Base-by-base conservation (phyloP, 2,113 vertebrate species). In the Apodemus sylvaticus region DNA sequence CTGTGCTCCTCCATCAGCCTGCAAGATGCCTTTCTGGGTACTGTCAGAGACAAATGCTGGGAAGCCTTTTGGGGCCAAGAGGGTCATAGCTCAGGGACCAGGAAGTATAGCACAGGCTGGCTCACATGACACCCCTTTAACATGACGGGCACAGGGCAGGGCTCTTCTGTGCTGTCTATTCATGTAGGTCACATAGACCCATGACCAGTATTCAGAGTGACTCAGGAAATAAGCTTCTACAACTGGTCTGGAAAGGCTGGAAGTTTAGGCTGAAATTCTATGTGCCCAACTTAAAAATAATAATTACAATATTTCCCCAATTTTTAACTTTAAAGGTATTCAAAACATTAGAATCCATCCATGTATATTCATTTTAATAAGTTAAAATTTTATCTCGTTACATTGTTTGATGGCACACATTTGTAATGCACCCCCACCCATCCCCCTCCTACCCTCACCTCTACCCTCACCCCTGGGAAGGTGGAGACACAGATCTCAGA, bases 21-120 rank as follows among this genome's bases (percentile, higher is more conserved):
- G 87, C n/a, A 95, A 90, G 70, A 93, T 60, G 36, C 81, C 58
- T 90, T 97, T 89, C 71, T 82, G 91, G 55, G 87, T 39, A 77
- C 42, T 82, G 26, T 82, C 89, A 82, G 95, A 93, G 66, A 93
- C 88, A 90, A 66, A 90, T 1, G 29, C 34, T 66, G 31, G 26
- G 79, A 89, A 29, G 68, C 48, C 53, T 42, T 31, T 39, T 70
- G 64, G 29, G 29, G 64, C 45, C 16, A 20, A 77, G 53, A 96
- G 58, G 9, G 55, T 39, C 26, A 24, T 26, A 90, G 42, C 31
- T 64, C 26, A 78, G 22, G 10, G 29, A 62, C 73, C 58, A 53
- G 55, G 48, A 91, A 91, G 16, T 7, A 7, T 82, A 89, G 16
- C 7, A 9, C 5, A 53, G 64, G 34, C 36, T 64, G 83, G 24